Evolutionary conservation across 2,888 invertebrate genomes (phyloP).

Genomic region (Aricia artaxerxes): DNA sequence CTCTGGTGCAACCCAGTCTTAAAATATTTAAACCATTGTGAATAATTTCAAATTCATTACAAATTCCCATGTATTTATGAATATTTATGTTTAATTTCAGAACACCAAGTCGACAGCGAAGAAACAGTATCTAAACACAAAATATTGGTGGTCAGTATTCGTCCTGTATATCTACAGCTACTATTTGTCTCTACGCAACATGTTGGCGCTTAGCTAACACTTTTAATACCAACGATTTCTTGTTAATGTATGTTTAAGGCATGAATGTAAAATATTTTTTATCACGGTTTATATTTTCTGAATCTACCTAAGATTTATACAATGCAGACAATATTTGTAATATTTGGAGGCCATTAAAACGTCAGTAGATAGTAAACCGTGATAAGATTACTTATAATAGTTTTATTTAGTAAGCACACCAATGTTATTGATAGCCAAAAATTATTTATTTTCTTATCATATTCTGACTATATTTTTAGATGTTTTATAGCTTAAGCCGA

Average conservation of each 20-base stretch:
- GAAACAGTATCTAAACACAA: constrained; percentile 56
- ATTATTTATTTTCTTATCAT: constrained; percentile 35
- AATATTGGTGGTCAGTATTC: constrained; percentile 63
- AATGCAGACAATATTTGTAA: too few relatives aligned
- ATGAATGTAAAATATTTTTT: not conserved
- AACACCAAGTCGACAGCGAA: constrained; percentile 49
- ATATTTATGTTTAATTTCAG: constrained; percentile 56
- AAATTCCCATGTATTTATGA: not conserved
- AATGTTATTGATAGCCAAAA: constrained; percentile 41
- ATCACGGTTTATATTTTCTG: too few relatives aligned
- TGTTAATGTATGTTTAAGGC: not conserved
- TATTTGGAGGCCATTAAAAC: not conserved
- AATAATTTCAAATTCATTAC: not conserved
- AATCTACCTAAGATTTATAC: too few relatives aligned
- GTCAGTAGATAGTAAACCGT: not conserved
- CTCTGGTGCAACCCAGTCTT: too few relatives aligned
- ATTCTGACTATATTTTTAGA: constrained; percentile 27
- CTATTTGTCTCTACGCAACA: constrained; percentile 49
- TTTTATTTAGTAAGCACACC: constrained; percentile 6
- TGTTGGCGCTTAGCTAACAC: constrained; percentile 45
- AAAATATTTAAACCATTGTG: not conserved
- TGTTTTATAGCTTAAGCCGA: constrained; percentile 18
- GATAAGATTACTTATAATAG: not conserved
- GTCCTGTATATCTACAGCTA: constrained; percentile 63
- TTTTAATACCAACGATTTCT: not conserved